These are phyloP conservation scores for Girardia tigrina DNA, from an alignment of 2,888 invertebrate genomes.

Conservation along the genomic window DNA sequence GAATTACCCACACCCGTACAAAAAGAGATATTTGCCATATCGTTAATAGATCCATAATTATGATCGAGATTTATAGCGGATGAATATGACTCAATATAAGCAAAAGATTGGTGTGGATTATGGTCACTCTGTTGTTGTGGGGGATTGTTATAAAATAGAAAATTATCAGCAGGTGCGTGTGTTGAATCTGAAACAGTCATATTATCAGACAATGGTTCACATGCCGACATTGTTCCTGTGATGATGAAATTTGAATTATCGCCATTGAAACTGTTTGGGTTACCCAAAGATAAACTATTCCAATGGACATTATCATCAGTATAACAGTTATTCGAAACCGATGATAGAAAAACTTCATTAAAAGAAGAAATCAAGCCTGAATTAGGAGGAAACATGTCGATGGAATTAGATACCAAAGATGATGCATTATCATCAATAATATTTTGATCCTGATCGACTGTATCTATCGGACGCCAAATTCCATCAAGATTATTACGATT, in stretches of 20 bases:
- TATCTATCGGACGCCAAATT: constrained; percentile 2
- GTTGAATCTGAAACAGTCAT: not conserved
- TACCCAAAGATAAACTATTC: constrained; percentile 1
- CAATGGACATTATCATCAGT: not conserved
- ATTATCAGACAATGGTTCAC: not conserved
- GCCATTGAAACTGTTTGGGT: not conserved
- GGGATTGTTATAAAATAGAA: not conserved
- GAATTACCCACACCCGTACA: not conserved
- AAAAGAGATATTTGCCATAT: not conserved
- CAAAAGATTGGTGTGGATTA: not conserved
- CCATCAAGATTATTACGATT: constrained; percentile 19
- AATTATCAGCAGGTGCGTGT: not conserved
- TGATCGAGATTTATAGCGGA: not conserved
- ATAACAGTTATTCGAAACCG: not conserved
- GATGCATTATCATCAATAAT: not conserved
- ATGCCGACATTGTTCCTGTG: not conserved
- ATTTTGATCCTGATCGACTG: not conserved
- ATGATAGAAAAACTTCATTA: constrained; percentile 7
- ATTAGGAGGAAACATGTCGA: not conserved
- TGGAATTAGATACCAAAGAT: not conserved
- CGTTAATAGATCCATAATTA: not conserved
- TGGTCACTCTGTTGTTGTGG: not conserved
- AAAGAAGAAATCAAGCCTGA: not conserved
- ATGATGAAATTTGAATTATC: constrained; percentile 18
- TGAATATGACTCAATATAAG: not conserved